A percentile compares a stretch with the other conserved stretches of the same genome.
These are phyloP conservation scores for Halcyon chelicuti DNA, from an alignment of 2,797 vertebrate species.

Conservation along the genomic window DNA sequence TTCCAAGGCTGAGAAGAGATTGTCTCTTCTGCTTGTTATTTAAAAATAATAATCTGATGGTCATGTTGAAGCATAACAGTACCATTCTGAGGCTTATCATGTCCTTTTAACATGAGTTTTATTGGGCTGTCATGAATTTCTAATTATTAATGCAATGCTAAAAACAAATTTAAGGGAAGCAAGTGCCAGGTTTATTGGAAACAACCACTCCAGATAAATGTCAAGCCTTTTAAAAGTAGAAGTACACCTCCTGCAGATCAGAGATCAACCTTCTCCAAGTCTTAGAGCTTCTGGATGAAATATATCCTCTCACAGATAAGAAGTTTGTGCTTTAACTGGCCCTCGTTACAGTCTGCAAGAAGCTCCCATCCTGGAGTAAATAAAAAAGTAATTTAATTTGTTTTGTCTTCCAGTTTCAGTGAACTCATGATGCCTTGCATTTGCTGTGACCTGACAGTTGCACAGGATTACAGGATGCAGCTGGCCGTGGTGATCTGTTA, in stretches of 20 bases:
- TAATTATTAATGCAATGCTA: background rate
- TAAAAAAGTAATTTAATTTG: background rate
- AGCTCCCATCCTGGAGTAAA: background rate
- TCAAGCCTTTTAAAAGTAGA: background rate
- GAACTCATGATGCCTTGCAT: background rate
- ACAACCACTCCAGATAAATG: background rate
- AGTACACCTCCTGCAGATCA: background rate
- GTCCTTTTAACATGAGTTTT: background rate
- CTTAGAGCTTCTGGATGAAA: background rate
- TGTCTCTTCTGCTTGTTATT: slow-evolving; percentile 28
- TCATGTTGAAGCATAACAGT: background rate
- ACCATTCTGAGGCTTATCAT: background rate
- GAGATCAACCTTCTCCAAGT: background rate
- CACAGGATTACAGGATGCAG: background rate
- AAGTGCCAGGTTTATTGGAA: background rate
- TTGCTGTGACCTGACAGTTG: background rate
- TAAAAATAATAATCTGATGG: slow-evolving; percentile 26
- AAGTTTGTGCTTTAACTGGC: background rate
- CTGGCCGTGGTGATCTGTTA: background rate
- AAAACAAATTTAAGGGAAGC: background rate
- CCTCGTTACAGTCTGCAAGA: background rate
- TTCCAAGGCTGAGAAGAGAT: slow-evolving; percentile 43
- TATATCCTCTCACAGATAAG: background rate
- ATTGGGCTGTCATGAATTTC: background rate
- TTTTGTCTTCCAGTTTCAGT: slow-evolving; percentile 12